Evolutionary conservation across 2,888 invertebrate species (phyloP), one percentile per base, ranked within the genome.

Genomic region (Aethes cnicana): DNA sequence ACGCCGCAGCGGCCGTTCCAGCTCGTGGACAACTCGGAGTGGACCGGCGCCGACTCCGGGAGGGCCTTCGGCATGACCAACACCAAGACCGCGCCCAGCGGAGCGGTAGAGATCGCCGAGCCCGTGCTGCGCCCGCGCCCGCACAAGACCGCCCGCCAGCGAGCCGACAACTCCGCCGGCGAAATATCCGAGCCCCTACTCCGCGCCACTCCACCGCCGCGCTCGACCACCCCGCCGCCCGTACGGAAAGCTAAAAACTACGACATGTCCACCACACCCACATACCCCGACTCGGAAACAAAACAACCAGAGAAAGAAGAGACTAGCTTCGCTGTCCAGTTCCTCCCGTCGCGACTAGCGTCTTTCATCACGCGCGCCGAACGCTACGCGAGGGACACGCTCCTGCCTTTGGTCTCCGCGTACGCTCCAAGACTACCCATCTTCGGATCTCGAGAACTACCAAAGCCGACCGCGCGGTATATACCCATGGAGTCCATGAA

Each of bases 291-390:
- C 16, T 68, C 69, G 12, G 77, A 67, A 73, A 76, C 79, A 52
- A 79, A 80, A 52, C 70, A 74, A 47, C 75, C 65, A 1, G 87
- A 77, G 62, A 88, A 75, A 62, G 84, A 77, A 56, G 81, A 84
- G 54, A 56, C 77, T 4, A 78, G 88, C 52, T 89, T 92, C 49
- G 95, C 94, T 0, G 95, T 96, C 0, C 96, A 96, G 73, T 92
- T 95, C 67, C 82, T 96, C 32, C 96, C 96, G 0, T 94, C 95
- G 58, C 90, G 95, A 21, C 78, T 96, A 1, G 95, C 95, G 0
- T 93, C 94, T 3, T 92, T 96, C 76, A 91, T 96, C 36, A 94
- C 95, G 26, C 93, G 95, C 62, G 96, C 96, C 0, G 96, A 96
- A 69, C 91, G 93, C 39, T 96, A 96, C 74, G 95, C 96, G 0